phyloP scores from a whole-genome alignment of 2,797 vertebrate genomes.

The Avahi laniger region DNA sequence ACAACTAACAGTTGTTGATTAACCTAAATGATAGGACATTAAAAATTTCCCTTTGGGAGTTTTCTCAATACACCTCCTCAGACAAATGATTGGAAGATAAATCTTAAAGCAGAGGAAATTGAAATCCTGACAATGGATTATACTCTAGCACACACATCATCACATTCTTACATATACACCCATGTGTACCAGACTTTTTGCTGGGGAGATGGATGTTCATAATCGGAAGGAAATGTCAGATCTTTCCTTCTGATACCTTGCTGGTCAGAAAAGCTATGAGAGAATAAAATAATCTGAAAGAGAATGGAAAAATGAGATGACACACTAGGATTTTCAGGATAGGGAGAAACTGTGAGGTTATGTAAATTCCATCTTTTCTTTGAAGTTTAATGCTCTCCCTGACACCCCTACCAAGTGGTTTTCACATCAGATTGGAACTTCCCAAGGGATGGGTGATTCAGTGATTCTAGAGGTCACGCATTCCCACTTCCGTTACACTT shows the following conservation, averaged over 20 bases:
- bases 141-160: not conserved
- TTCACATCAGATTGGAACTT: not conserved
- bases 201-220: not conserved
- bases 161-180: not conserved
- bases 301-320: not conserved
- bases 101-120: constrained; percentile 11
- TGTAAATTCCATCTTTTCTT: not conserved
- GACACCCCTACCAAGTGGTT: not conserved
- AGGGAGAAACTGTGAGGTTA: not conserved
- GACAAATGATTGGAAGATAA: constrained; percentile 11
- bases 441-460: not conserved
- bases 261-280: not conserved
- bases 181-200: not conserved
- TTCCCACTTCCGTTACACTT: not conserved
- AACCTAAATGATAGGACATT: not conserved
- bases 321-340: not conserved
- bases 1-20: constrained; percentile 15
- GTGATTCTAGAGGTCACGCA: not conserved
- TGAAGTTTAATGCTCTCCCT: not conserved
- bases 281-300: constrained; percentile 17
- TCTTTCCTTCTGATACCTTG: not conserved
- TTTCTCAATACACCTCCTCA: constrained; percentile 3
- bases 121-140: not conserved
- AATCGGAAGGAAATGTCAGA: not conserved
- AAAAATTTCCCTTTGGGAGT: not conserved